Conservation (phyloP, 2,888 invertebrate species). For the Dysmachus trigonus region DNA sequence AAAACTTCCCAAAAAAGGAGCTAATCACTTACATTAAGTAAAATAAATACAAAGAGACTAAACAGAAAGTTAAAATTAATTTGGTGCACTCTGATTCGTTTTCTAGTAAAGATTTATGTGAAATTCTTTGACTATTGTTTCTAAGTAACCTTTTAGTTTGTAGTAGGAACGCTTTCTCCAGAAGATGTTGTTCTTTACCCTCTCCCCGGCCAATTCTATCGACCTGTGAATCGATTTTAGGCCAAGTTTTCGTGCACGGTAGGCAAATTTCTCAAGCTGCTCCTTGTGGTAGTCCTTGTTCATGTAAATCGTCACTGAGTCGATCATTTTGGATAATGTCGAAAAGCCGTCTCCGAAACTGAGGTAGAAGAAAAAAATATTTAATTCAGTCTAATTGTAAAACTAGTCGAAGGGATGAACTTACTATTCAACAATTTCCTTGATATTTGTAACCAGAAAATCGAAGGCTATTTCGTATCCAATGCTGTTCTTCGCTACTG, state of each 20-base stretch:
- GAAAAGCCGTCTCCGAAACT: conserved; percentile 69
- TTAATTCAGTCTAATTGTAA: background rate
- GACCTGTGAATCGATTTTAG: conserved; percentile 59
- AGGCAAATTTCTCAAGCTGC: conserved; percentile 59
- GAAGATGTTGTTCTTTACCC: conserved; percentile 63
- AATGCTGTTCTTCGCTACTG: conserved; percentile 69
- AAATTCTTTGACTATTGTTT: conserved; percentile 61
- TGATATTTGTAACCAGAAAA: conserved; percentile 64
- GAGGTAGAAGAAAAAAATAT: conserved; percentile 1
- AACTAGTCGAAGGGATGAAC: conserved; percentile 48
- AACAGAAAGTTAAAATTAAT: background rate
- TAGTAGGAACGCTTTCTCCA: conserved; percentile 63
- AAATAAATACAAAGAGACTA: background rate
- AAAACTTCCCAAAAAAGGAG: background rate
- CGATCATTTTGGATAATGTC: conserved; percentile 67
- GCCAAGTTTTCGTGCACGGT: conserved; percentile 58
- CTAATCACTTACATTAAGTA: conserved; percentile 8
- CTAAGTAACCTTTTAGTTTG: conserved; percentile 59
- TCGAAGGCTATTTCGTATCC: conserved; percentile 72
- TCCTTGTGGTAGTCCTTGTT: conserved; percentile 65
- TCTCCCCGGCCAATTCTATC: conserved; percentile 61
- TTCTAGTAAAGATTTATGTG: conserved; percentile 56
- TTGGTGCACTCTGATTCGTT: conserved; percentile 9
- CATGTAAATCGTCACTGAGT: conserved; percentile 67
- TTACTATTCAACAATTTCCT: conserved; percentile 64